phyloP scores from a whole-genome alignment of 2,888 invertebrate species.

The Cistogaster globosa region DNA sequence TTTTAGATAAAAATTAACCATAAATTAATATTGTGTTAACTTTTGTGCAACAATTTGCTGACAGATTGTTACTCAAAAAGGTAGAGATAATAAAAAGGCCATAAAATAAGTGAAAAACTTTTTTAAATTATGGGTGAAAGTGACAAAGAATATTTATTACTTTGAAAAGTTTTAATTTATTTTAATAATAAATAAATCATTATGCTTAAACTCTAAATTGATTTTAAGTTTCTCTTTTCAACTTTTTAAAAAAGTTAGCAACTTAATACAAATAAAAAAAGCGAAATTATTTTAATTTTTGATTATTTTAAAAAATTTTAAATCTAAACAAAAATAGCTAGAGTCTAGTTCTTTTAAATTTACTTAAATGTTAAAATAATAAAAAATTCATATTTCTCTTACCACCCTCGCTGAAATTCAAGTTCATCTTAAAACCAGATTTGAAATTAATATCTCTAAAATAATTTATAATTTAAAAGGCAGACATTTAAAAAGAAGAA shows the following conservation, averaged over 20 bases:
- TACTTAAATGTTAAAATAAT: too few relatives aligned
- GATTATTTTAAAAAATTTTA: too few relatives aligned
- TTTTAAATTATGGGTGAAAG: constrained; percentile 64
- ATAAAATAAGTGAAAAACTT: constrained; percentile 44
- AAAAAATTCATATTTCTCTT: too few relatives aligned
- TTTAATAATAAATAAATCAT: neutral
- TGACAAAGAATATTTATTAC: constrained; percentile 49
- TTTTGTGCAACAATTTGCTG: neutral
- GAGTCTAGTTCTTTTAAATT: too few relatives aligned
- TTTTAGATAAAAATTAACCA: neutral
- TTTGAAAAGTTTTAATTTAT: constrained; percentile 9
- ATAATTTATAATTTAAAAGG: constrained; percentile 4
- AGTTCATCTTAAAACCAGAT: constrained; percentile 10
- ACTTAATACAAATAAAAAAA: too few relatives aligned
- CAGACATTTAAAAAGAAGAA: neutral
- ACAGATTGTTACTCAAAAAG: neutral
- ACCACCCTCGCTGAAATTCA: too few relatives aligned
- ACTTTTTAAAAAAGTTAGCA: neutral
- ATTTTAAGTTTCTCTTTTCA: too few relatives aligned
- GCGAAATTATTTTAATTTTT: too few relatives aligned
- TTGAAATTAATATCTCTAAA: neutral
- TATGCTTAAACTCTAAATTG: neutral
- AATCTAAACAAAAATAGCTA: too few relatives aligned
- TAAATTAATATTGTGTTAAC: neutral
- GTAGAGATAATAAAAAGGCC: constrained; percentile 28